Evolutionary conservation across 2,797 vertebrate species (phyloP), one percentile per base, ranked within the genome.

Genomic region (Chelonia mydas): DNA sequence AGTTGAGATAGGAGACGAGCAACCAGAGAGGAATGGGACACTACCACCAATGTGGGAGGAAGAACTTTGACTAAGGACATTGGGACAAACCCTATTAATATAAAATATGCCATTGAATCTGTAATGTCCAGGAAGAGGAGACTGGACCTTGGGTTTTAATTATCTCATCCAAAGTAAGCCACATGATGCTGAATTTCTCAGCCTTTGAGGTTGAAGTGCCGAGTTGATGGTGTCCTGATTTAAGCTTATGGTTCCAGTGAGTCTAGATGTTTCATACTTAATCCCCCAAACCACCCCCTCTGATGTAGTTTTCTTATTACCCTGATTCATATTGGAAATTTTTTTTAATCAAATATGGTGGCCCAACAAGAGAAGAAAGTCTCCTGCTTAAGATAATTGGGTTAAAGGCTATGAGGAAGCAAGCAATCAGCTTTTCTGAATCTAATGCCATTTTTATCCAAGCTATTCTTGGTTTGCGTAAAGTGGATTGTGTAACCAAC

Each of bases 341-440:
- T 85, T 89, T 86, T 93, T 90, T 83, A 74, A 86, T 93, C 41
- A 92, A 87, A 94, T 88, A 54, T 11, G 45, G 3, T 77, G 16
- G 54, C 19, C 80, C 74, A 74, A 41, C 6, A 2, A 12, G 17
- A 91, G 55, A 51, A 80, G 6, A 79, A 76, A 65, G 87, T 77
- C 85, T 65, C 27, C 33, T 89, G 10, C 41, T 91, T 81, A 68
- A 68, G 92, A 7, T n/a, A 89, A 2, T 27, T 12, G 33, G 25
- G 6, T 88, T 81, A 65, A 50, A 49, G 45, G 25, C 74, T 77
- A 17, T 3, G 7, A 76, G 27, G 23, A 47, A 47, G 23, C 23
- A 47, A 77, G 6, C 25, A 77, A 16, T 47, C 41, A 47, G 88
- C 25, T 10, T 27, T 85, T 90, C 83, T 50, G 12, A 80, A 10